phyloP scores from a whole-genome alignment of 2,797 vertebrate species.

The Scleropages formosus region DNA sequence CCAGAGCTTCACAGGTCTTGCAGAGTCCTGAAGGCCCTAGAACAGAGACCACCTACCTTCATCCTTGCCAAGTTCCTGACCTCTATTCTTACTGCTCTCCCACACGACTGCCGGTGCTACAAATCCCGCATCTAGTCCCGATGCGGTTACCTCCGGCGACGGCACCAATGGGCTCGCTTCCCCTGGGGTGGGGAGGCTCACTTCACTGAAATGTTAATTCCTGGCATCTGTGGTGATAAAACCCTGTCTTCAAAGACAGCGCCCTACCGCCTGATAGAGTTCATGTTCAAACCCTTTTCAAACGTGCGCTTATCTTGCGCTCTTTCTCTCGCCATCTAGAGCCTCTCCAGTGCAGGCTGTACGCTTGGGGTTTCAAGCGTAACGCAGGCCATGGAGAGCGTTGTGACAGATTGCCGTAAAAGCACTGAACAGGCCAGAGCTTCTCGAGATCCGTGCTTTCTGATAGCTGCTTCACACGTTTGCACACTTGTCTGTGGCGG shows the following conservation, averaged over 20 bases:
- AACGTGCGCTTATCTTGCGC: neutral
- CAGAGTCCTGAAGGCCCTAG: too few relatives aligned
- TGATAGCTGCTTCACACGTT: slow-evolving; percentile 38
- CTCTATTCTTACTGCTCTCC: neutral
- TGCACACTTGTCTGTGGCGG: slow-evolving; percentile 36
- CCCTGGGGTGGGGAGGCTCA: slow-evolving; percentile 20
- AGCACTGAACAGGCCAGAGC: slow-evolving; percentile 28
- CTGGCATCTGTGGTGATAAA: slow-evolving; percentile 4
- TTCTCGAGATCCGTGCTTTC: slow-evolving; percentile 35
- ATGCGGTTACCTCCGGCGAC: neutral
- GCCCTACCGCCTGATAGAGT: slow-evolving; percentile 33
- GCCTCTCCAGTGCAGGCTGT: neutral
- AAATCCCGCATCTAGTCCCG: slow-evolving; percentile 27
- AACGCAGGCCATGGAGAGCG: neutral
- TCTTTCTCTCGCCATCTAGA: neutral
- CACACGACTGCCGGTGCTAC: slow-evolving; percentile 28
- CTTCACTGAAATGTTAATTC: slow-evolving; percentile 31
- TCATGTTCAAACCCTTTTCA: slow-evolving; percentile 29
- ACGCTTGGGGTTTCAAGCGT: neutral
- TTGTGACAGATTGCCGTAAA: slow-evolving; percentile 36
- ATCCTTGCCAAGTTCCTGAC: neutral
- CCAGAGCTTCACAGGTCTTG: too few relatives aligned
- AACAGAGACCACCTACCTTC: neutral
- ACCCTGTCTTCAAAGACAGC: slow-evolving; percentile 32
- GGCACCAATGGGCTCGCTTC: neutral